Evolutionary conservation across 2,797 vertebrate genomes (phyloP).

Genomic region (Champsocephalus gunnari): DNA sequence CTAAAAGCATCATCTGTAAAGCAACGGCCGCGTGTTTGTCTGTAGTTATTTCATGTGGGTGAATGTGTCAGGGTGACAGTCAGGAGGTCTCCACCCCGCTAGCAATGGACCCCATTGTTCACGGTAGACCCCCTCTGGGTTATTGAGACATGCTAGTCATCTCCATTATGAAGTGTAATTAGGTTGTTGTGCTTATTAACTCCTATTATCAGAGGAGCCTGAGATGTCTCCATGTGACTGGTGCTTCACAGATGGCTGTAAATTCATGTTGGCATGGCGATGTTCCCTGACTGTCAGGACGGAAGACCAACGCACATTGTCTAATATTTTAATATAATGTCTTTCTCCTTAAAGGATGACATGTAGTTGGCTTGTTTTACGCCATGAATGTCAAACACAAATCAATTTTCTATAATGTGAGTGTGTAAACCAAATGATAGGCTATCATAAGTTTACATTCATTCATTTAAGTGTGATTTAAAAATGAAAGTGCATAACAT

Average conservation of each 20-base stretch:
- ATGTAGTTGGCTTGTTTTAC: not conserved
- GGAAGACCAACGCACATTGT: constrained; percentile 6
- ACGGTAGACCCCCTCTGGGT: constrained; percentile 70
- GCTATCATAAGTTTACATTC: not conserved
- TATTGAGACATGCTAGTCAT: constrained; percentile 77
- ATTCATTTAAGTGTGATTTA: not conserved
- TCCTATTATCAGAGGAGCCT: constrained; percentile 71
- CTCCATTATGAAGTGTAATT: constrained; percentile 77
- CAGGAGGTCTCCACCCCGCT: constrained; percentile 72
- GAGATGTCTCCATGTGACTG: constrained; percentile 68
- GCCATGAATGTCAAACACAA: not conserved
- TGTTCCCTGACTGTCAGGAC: constrained; percentile 19
- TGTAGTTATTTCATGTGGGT: constrained; percentile 70
- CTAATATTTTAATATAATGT: not conserved
- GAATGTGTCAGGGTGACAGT: constrained; percentile 76
- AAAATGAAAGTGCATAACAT: not conserved
- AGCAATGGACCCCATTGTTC: constrained; percentile 69
- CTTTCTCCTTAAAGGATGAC: not conserved
- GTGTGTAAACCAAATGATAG: not conserved
- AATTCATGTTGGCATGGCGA: constrained; percentile 31
- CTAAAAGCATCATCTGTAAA: constrained; percentile 39
- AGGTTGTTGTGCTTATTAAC: constrained; percentile 83
- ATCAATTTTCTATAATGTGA: not conserved
- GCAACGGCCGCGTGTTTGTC: constrained; percentile 55
- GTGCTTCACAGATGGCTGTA: constrained; percentile 45